Evolutionary conservation across 2,888 invertebrate species (phyloP), one percentile per base, ranked within the genome.

Genomic region (Athrips mouffetella): DNA sequence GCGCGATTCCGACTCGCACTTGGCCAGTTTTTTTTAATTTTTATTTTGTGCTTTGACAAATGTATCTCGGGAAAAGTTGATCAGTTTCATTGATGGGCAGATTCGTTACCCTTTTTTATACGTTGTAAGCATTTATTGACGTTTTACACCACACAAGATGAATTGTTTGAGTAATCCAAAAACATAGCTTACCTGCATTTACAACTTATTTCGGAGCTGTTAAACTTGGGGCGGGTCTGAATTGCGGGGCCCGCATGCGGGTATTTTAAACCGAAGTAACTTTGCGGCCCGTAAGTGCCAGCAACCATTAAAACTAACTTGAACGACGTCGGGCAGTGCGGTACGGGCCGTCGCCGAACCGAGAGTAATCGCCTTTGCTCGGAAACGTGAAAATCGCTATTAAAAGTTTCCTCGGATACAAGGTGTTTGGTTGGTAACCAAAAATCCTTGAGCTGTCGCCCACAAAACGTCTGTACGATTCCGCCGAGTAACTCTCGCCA

Each of bases 301-400:
- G 53, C 66, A 55, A 58, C 75, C 70, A 76, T 80, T 79, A 78
- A 80, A 80, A 80, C 71, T 80, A 77, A 64, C 65, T 63, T 65
- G 50, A 57, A 54, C 57, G 53, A 58, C 52, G 56, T 48, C 58
- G 60, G 54, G 58, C 54, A 52, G 33, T 13, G 45, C 53, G 55
- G 31, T 60, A 54, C 56, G 57, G 54, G 54, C 55, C 56, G 54
- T 55, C 56, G 53, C 21, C 59, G 52, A 56, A 47, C 58, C 54
- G 57, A 59, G 53, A 60, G 62, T 65, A 70, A 67, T 65, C 63
- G 57, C 51, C 55, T 31, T 13, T 13, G 48, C 47, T 30, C 39
- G 30, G 27, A 27, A 50, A 45, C 54, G 54, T 59, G 60, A 60
- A 64, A 63, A 63, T 65, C 63, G 58, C 63, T 60, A 60, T 66